Percentiles rank a stretch among this genome's conserved stretches.
Conservation (phyloP, 2,113 vertebrate genomes). For the Peucedramus taeniatus region DNA sequence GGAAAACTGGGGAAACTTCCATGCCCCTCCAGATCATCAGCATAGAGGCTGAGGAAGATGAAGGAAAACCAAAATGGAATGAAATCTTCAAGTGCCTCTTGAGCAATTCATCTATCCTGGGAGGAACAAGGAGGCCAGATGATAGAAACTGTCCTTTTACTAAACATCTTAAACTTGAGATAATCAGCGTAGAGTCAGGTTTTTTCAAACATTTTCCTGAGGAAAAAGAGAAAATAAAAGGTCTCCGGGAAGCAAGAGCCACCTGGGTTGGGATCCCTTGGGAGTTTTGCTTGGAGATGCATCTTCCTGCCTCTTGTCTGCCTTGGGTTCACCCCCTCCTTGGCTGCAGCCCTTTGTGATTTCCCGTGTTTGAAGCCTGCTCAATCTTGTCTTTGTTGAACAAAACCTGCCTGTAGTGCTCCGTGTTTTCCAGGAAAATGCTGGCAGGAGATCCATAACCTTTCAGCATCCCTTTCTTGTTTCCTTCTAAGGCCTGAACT, state of each 20-base stretch:
- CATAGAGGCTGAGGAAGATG: background rate
- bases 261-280: background rate
- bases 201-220: background rate
- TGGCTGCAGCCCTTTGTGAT: background rate
- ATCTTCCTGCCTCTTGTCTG: background rate
- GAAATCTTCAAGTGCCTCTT: background rate
- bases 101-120: background rate
- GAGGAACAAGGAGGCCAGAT: background rate
- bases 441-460: background rate
- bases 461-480: background rate
- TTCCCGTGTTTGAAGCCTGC: background rate
- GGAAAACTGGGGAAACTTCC: background rate
- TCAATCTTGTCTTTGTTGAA: background rate
- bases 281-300: background rate
- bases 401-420: background rate
- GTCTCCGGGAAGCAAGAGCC: background rate
- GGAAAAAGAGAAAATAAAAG: background rate
- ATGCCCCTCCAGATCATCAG: accelerated
- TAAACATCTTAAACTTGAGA: background rate
- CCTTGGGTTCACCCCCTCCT: background rate
- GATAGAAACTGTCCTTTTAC: background rate
- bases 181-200: accelerated
- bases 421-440: background rate
- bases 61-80: background rate
- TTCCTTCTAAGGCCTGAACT: background rate